Percentiles rank a stretch among this genome's conserved stretches.
These are phyloP conservation scores for Pempheris klunzingeri DNA, from an alignment of 2,797 vertebrate genomes.

Conservation along the genomic window DNA sequence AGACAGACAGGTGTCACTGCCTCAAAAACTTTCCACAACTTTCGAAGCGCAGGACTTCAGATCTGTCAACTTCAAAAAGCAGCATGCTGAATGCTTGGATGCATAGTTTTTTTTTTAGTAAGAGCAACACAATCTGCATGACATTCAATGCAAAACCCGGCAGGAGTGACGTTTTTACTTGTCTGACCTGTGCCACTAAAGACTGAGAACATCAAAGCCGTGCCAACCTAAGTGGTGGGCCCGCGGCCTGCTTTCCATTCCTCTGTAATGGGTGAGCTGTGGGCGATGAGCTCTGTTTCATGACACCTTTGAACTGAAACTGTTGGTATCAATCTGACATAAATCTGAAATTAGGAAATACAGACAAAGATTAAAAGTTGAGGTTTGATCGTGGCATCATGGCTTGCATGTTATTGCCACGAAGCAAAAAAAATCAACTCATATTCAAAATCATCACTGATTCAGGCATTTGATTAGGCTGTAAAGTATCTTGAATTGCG, in stretches of 20 bases:
- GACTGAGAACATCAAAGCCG: conserved; percentile 17
- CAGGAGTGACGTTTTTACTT: background rate
- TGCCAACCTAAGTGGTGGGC: background rate
- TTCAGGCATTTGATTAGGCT: background rate
- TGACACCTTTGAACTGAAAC: conserved; percentile 4
- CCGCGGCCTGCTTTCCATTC: conserved; percentile 8
- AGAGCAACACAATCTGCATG: background rate
- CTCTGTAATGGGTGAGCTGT: conserved; percentile 7
- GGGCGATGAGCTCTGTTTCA: conserved; percentile 17
- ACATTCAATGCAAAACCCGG: background rate
- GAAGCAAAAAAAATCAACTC: background rate
- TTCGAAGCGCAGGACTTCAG: background rate
- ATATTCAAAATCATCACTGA: background rate
- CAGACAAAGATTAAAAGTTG: background rate
- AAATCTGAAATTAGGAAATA: background rate
- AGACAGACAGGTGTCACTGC: background rate
- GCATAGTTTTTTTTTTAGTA: background rate
- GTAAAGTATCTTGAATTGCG: background rate
- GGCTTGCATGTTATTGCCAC: background rate
- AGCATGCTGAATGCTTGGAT: background rate
- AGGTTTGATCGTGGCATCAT: background rate
- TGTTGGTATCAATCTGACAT: background rate
- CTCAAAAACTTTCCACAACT: conserved; percentile 8
- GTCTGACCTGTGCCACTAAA: background rate
- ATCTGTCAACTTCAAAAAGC: conserved; percentile 8